Evolutionary conservation across 2,888 invertebrate genomes (phyloP), one percentile per base, ranked within the genome.

Genomic region (Ptilodon capucinus): DNA sequence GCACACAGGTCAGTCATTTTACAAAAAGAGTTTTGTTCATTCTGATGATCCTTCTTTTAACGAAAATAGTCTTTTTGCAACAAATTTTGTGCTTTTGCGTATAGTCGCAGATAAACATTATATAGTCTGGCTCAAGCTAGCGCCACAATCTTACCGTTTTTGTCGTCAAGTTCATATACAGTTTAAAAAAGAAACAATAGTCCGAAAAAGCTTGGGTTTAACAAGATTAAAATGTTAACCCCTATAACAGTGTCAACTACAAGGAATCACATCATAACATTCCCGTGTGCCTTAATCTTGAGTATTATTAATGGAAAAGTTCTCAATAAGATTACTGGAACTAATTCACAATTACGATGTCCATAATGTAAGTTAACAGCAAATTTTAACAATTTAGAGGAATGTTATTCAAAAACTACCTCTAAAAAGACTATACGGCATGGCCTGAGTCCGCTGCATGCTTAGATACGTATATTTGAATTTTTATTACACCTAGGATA

Each of bases 381-480:
- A 4, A 9, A 40, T 2, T 45, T 40, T 16, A 45, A 34, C 17
- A 16, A 40, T n/a, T 23, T 42, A 16, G 34, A 19, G 19, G 2
- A 14, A 14, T 3, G 4, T 23, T 23, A 23, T 40, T 19, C 13
- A 13, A 11, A 23, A 21, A 4, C 19, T 18, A 19, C 7, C 38
- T 18, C 11, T 13, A n/a, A 19, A 39, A 28, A 43, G 9, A 25
- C 16, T 16, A 6, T 42, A 4, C 4, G 5, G n/a, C 36, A 36
- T n/a, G 43, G 43, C 3, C 7, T 43, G 2, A 43, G 9, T 36
- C 36, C 25, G 4, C n/a, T 40, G 21, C 19, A 45, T 21, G 40
- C 41, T n/a, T 46, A 40, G 45, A 46, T 40, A 2, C 23, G 35
- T n/a, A 6, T 46, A 40, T 35, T 46, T 6, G 45, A 46, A 16